Evolutionary conservation across 2,888 invertebrate genomes (phyloP), one percentile per base, ranked within the genome.

Genomic region (Ophion costatus): DNA sequence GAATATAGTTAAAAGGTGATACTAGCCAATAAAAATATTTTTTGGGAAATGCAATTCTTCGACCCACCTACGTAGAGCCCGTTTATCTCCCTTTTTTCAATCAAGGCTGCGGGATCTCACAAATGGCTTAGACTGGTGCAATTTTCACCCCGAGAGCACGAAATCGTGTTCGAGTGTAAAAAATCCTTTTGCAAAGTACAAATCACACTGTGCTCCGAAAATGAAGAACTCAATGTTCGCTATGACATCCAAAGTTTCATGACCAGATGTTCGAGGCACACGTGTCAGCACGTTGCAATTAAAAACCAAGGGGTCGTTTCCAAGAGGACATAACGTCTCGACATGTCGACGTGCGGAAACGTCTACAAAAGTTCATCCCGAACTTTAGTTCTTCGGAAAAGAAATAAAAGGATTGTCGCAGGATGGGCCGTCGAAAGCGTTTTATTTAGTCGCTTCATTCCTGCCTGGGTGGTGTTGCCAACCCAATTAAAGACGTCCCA

Each of bases 401-500:
- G 69, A 69, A 78, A 69, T 45, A 69, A 78, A 80, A 71, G 64
- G 24, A 38, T 51, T 42, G 33, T 70, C 14, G 56, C 10, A 75
- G 20, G 63, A 64, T 75, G 59, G 67, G 17, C 83, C 80, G 88
- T 87, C 89, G 89, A 91, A 90, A 91, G 88, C 89, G 88, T 92
- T 92, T 92, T 91, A 92, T 92, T 91, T 91, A 87, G 87, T 78
- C 87, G 89, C 88, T 82, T 88, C 89, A 87, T 83, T 85, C 64
- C 80, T 64, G 64, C 78, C 63, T 67, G 61, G 70, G 77, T 61
- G 81, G 81, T 92, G 91, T 92, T 90, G 93, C 90, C 91, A 93
- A 93, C 92, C 92, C 92, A 93, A 93, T 93, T 93, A 93, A 93
- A 93, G 93, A 93, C 90, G 92, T 92, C 93, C 93, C 93, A 91